A percentile compares a stretch with the other conserved stretches of the same genome.
These are phyloP conservation scores for Protosalanx chinensis DNA, from an alignment of 2,797 vertebrate genomes.

Conservation along the genomic window DNA sequence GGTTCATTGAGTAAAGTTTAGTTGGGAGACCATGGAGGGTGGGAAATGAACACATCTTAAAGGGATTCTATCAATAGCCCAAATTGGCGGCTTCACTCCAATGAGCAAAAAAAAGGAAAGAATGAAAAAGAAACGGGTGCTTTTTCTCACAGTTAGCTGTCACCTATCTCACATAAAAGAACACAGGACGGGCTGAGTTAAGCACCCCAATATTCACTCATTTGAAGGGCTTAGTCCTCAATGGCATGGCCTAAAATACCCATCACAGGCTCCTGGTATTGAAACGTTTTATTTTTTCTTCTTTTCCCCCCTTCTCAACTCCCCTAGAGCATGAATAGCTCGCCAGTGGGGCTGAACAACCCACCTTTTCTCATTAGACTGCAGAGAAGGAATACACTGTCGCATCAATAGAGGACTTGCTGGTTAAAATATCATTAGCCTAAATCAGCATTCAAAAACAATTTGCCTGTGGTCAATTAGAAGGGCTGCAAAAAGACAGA, in stretches of 20 bases:
- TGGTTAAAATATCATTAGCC: conserved; percentile 60
- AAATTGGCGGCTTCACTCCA: conserved; percentile 69
- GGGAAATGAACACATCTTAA: conserved; percentile 66
- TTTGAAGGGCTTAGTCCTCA: conserved; percentile 60
- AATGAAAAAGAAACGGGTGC: conserved; percentile 61
- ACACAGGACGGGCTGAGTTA: conserved; percentile 67
- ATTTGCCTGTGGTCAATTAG: conserved; percentile 47
- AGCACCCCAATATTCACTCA: conserved; percentile 69
- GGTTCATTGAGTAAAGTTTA: conserved; percentile 48
- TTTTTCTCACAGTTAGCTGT: conserved; percentile 73
- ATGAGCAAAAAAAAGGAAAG: conserved; percentile 40
- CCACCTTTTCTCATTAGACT: conserved; percentile 62
- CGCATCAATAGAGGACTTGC: conserved; percentile 47
- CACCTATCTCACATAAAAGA: conserved; percentile 67
- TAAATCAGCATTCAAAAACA: conserved; percentile 54
- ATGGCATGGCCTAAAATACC: conserved; percentile 49
- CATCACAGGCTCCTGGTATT: conserved; percentile 50
- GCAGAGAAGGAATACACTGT: conserved; percentile 49
- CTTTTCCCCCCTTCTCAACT: conserved; percentile 45
- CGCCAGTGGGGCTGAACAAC: conserved; percentile 54
- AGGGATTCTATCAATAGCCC: conserved; percentile 58
- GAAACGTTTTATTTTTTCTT: conserved; percentile 49
- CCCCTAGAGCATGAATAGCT: conserved; percentile 48
- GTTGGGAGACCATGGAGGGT: conserved; percentile 35
- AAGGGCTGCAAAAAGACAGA: conserved; percentile 38